These are phyloP conservation scores for Rhynchopsitta pachyrhyncha DNA, from an alignment of 2,113 vertebrate genomes.

Conservation along the genomic window DNA sequence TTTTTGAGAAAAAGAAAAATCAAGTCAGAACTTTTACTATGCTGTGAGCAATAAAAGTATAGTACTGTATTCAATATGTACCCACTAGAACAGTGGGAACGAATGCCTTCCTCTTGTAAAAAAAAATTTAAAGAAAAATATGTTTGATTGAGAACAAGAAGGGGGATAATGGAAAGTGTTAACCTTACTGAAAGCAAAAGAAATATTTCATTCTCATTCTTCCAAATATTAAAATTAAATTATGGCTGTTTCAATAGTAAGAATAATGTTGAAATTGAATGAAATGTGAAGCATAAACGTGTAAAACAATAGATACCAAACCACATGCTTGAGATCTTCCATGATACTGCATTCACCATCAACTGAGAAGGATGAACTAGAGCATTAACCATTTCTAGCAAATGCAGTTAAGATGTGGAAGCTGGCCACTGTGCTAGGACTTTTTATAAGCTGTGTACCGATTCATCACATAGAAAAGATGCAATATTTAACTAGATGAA, in stretches of 20 bases:
- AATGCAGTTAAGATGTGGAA: not conserved
- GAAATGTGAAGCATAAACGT: not conserved
- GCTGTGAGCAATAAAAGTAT: not conserved
- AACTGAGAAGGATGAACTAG: not conserved
- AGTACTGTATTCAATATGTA: not conserved
- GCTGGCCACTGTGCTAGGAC: not conserved
- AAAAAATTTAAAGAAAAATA: not conserved
- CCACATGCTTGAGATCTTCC: not conserved
- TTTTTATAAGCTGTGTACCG: not conserved
- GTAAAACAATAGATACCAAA: not conserved
- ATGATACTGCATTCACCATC: not conserved
- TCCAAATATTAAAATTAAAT: not conserved
- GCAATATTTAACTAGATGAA: not conserved
- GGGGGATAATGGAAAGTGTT: not conserved
- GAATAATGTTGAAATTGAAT: not conserved
- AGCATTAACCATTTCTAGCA: not conserved
- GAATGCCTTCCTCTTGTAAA: not conserved
- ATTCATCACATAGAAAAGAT: not conserved
- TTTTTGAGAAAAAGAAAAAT: constrained; percentile 9
- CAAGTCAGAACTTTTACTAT: not conserved
- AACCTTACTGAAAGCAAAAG: not conserved
- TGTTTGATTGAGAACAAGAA: not conserved
- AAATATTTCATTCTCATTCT: not conserved
- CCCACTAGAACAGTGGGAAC: not conserved
- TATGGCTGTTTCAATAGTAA: not conserved